phyloP scores from a whole-genome alignment of 2,888 invertebrate species.

The Drosophila testacea region DNA sequence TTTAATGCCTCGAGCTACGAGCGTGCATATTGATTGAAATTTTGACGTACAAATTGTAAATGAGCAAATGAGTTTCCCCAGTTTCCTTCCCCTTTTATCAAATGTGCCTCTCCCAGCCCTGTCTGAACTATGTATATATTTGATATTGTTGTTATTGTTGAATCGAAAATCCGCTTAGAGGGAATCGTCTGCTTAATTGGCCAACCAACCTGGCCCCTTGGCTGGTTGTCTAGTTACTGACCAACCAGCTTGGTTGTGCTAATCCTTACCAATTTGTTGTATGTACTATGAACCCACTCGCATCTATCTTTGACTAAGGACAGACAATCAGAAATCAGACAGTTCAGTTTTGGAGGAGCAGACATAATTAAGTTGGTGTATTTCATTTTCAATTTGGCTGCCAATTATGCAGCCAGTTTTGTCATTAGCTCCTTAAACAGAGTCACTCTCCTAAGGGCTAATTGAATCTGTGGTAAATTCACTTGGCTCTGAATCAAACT shows the following conservation, averaged over 20 bases:
- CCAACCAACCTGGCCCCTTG: conserved; percentile 15
- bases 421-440: conserved; percentile 31
- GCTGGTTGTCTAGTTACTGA: conserved; percentile 29
- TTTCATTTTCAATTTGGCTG: conserved; percentile 57
- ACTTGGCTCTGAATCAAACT: conserved; percentile 4
- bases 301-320: conserved; percentile 25
- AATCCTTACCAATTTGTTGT: conserved; percentile 51
- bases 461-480: conserved; percentile 46
- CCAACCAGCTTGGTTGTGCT: conserved; percentile 30
- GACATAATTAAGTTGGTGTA: conserved; percentile 55
- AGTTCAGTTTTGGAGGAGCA: background rate
- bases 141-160: conserved; percentile 31
- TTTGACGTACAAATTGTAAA: conserved; percentile 57
- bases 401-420: conserved; percentile 53
- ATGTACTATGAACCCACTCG: background rate
- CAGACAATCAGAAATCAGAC: conserved; percentile 7
- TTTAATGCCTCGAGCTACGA: conserved; percentile 50
- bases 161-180: conserved; percentile 49
- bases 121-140: background rate
- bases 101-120: background rate
- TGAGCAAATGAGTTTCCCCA: conserved; percentile 41
- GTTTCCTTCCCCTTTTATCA: background rate
- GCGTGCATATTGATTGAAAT: conserved; percentile 64
- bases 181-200: conserved; percentile 48
- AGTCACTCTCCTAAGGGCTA: conserved; percentile 22